phyloP scores from a whole-genome alignment of 2,113 vertebrate species.

The Rhinoptilus africanus region DNA sequence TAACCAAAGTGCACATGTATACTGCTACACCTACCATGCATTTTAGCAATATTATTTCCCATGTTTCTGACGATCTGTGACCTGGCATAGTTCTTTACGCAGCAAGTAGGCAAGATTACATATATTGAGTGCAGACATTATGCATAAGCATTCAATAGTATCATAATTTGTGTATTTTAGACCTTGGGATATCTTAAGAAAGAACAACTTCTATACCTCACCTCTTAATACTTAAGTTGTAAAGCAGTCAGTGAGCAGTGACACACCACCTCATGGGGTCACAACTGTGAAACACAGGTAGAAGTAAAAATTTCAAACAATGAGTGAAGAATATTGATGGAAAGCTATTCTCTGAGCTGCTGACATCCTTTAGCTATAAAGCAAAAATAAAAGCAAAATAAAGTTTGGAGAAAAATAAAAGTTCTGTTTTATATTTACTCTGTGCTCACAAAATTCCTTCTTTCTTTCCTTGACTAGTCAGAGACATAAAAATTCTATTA shows the following conservation, averaged over 20 bases:
- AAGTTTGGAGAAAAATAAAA: slow-evolving; percentile 10
- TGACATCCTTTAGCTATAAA: slow-evolving; percentile 12
- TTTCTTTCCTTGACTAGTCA: slow-evolving; percentile 33
- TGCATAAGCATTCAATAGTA: background rate
- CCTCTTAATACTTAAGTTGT: background rate
- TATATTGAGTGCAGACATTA: background rate
- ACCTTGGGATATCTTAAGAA: background rate
- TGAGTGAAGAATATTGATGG: background rate
- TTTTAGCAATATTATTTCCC: background rate
- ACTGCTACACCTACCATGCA: background rate
- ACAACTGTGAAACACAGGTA: background rate
- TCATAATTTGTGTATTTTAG: background rate
- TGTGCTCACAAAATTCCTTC: background rate
- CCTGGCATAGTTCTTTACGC: background rate
- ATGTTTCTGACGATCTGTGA: background rate
- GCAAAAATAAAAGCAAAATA: slow-evolving; percentile 24
- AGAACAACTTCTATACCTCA: background rate
- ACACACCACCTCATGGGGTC: background rate
- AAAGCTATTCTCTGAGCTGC: background rate
- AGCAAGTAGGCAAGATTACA: background rate
- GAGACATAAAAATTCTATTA: slow-evolving; percentile 57
- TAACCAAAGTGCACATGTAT: background rate
- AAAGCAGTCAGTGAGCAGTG: background rate
- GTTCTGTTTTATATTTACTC: slow-evolving; percentile 32
- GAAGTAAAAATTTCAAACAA: background rate